Percentiles rank a stretch among this genome's conserved stretches.
phyloP scores from a whole-genome alignment of 35 echinoderm and acorn worm species.

The Ptychodera flava region DNA sequence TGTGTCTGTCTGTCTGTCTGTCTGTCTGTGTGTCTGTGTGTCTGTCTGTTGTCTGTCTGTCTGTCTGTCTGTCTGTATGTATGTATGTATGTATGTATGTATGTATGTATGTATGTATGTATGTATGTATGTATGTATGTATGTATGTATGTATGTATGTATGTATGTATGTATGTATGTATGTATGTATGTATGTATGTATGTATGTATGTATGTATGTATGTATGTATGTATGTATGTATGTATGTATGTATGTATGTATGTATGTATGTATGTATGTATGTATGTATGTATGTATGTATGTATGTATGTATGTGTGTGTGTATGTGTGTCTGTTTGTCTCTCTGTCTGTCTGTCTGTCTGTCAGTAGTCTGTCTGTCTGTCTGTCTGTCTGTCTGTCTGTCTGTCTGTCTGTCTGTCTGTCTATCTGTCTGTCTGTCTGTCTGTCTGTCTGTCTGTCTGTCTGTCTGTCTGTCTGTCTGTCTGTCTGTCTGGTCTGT shows the following conservation, averaged over 20 bases:
- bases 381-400: too few relatives aligned
- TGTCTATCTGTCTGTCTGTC: too few relatives aligned
- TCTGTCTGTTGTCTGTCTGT: not conserved
- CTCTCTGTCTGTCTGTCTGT: too few relatives aligned
- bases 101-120: constrained; percentile 2
- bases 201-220: not conserved
- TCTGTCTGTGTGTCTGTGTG: not conserved
- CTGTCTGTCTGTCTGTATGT: not conserved
- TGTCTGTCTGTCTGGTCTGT: too few relatives aligned
- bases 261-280: not conserved
- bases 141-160: not conserved
- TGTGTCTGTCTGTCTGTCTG: not conserved
- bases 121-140: not conserved
- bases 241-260: not conserved
- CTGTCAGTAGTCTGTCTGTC: too few relatives aligned
- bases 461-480: too few relatives aligned
- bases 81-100: constrained; percentile 2
- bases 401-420: too few relatives aligned
- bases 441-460: too few relatives aligned
- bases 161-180: not conserved
- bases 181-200: not conserved
- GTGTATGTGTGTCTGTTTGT: not conserved
- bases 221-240: not conserved
- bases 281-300: not conserved
- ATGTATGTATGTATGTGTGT: not conserved